Evolutionary conservation across 2,797 vertebrate species (phyloP), one percentile per base, ranked within the genome.

Genomic region (Acipenser oxyrinchus): DNA sequence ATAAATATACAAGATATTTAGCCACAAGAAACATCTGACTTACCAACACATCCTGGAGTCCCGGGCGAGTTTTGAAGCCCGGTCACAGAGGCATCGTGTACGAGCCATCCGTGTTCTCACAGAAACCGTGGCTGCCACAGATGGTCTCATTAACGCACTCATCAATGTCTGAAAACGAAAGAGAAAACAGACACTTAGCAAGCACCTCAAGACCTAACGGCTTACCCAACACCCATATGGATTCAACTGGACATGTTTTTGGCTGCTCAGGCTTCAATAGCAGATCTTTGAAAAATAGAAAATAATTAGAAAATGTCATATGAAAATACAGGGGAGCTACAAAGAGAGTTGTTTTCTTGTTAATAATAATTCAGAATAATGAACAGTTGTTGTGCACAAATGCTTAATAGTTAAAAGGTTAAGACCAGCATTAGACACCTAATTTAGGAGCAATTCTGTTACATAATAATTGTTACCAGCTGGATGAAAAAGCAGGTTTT

Each of bases 81-180:
- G 81, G 79, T 90, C 75, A 61, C 88, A 90, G 52, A 82, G 78
- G 75, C 88, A 90, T n/a, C 66, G 76, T 84, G 81, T 78, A 90
- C 3, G 86, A 87, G 51, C 83, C 82, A 18, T 83, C 84, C 1
- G 82, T 88, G 79, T 90, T 90, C 79, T 87, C 83, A 48, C 88
- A 90, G 78, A 83, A 83, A 69, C 86, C 82, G 11, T 86, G 75
- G 71, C 75, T 78, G 62, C 85, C 86, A 63, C 88, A 90, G 79
- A 88, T 83, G 72, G 82, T 89, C 69, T 83, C 75, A 53, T 88
- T 87, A 65, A 74, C 59, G 49, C 88, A 90, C 73, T 88, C 85
- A 12, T 88, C 83, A 18, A 86, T 75, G 75, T 89, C 88, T 88
- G n/a, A 76, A 49, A 15, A 49, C 60, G 66, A 58, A 58, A 69